These are phyloP conservation scores for Zelostemma sp. DNA, from an alignment of 1,140 invertebrate genomes.

Conservation along the genomic window DNA sequence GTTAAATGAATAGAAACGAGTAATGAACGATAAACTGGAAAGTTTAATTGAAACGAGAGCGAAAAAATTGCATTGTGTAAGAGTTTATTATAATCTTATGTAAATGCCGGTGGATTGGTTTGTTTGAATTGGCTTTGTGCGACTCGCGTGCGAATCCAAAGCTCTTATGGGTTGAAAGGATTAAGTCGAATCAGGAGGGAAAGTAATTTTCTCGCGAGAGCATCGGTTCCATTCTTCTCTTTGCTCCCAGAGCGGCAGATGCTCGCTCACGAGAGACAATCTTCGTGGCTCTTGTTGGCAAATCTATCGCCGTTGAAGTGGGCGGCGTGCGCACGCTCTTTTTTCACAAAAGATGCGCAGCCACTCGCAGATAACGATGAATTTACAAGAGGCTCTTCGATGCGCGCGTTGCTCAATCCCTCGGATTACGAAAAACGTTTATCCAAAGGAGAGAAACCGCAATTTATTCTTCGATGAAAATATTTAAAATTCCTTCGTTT, in stretches of 20 bases:
- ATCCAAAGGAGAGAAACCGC: too few relatives aligned
- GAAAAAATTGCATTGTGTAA: background rate
- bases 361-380: background rate
- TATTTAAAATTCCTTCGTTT: background rate
- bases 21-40: background rate
- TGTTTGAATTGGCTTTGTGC: conserved; percentile 23
- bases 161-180: conserved; percentile 34
- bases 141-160: conserved; percentile 13
- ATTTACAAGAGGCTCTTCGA: background rate
- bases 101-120: conserved; percentile 1
- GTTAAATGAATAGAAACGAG: background rate
- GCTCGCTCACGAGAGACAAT: conserved; percentile 19
- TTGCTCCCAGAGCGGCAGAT: conserved; percentile 36
- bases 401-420: background rate
- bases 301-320: conserved; percentile 39
- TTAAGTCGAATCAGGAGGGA: conserved; percentile 44
- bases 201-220: conserved; percentile 47
- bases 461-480: background rate
- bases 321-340: conserved; percentile 21
- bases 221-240: conserved; percentile 26
- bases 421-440: background rate
- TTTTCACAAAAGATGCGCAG: background rate
- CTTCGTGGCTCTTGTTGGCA: conserved; percentile 21
- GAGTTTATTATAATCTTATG: background rate
- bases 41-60: background rate